Evolutionary conservation across 2,113 vertebrate species (phyloP).

Genomic region (Aldabrachelys gigantea): DNA sequence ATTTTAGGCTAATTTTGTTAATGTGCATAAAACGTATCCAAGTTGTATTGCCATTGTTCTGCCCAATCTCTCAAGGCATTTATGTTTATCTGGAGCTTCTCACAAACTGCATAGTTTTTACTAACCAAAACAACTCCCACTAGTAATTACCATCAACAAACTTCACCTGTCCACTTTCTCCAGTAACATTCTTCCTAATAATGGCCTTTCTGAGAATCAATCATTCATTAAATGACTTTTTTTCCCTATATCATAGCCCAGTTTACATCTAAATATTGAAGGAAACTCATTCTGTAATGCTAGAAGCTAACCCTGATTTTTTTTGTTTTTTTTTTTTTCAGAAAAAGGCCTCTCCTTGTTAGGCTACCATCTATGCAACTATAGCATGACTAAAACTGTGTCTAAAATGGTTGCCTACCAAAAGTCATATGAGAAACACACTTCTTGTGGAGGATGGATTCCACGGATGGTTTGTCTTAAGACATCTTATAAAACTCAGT

Average conservation of each 20-base stretch:
- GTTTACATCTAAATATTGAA: neutral
- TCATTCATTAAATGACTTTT: neutral
- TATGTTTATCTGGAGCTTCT: neutral
- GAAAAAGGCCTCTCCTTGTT: conserved; percentile 82
- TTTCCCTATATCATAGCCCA: neutral
- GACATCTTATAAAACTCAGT: conserved; percentile 72
- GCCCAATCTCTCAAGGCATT: neutral
- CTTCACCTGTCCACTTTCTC: neutral
- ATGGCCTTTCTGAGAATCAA: conserved; percentile 13
- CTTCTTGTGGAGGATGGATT: conserved; percentile 86
- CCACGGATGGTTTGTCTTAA: conserved; percentile 83
- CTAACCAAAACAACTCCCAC: neutral
- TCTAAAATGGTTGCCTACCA: conserved; percentile 72
- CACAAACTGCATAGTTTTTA: neutral
- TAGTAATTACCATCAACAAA: neutral
- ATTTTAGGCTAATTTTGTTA: neutral
- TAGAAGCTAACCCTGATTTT: neutral
- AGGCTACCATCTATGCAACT: conserved; percentile 86
- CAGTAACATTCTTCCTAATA: neutral
- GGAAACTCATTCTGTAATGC: neutral
- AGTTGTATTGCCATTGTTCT: neutral
- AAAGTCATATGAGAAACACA: conserved; percentile 68
- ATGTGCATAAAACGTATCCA: neutral
- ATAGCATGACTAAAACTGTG: conserved; percentile 71
- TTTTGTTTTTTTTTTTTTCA: conserved; percentile 27